Evolutionary conservation across 2,888 invertebrate genomes (phyloP), one percentile per base, ranked within the genome.

Genomic region (Platycheirus albimanus): DNA sequence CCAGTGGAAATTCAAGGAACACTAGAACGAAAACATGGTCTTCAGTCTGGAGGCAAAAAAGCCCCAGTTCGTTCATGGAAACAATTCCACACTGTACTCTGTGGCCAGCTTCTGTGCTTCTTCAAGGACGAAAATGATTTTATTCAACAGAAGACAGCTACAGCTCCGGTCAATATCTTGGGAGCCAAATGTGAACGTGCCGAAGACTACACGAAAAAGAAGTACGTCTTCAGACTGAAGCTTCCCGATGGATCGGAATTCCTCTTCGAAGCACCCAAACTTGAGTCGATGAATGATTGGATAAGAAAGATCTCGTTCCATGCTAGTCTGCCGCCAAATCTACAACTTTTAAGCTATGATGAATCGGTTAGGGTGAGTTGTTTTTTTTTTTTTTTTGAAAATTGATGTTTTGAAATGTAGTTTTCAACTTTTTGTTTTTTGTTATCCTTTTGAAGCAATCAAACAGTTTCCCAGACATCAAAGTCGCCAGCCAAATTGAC

Each of bases 21-120:
- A 84, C 85, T 99, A 70, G 99, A 99, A 86, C 93, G 99, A 63
- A 99, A 99, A 90, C 99, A 99, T 89, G 97, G 98, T 86, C 92
- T 97, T 0, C 97, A 97, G 75, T 95, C 96, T 79, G 98, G 98
- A 8, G 98, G 98, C 13, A 98, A 98, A 91, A 95, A 97, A 86
- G 98, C 99, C 0, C 96, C 98, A 0, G 96, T 98, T 4, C 93
- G 99, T 4, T 97, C 98, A 0, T 99, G 99, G 99, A 98, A 98
- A 88, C 94, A 94, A 69, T 97, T 96, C 92, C 97, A 98, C 91
- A 96, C 97, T 0, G 99, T 99, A 69, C 93, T 99, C 20, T 99
- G 98, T 89, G 99, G 99, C 0, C 99, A 99, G 90, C 92, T 99
- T 87, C 92, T 99, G 64, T 99, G 98, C 92, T 99, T 99, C 95